These are phyloP conservation scores for Smittia sp. DNA, from an alignment of 2,888 invertebrate species.

Conservation along the genomic window DNA sequence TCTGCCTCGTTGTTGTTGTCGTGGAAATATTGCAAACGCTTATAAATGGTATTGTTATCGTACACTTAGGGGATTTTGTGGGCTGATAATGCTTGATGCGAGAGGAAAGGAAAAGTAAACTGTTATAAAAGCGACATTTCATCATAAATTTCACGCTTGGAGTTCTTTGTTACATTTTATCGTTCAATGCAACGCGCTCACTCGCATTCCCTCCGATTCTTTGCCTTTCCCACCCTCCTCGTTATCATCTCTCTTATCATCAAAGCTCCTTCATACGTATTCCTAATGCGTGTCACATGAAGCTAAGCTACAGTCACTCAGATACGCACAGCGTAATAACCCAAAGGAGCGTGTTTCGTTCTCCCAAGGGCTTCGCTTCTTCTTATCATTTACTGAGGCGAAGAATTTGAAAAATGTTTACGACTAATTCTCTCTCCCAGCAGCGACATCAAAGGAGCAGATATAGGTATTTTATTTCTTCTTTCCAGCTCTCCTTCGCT, in stretches of 20 bases:
- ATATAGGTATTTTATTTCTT: neutral
- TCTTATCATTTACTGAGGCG: neutral
- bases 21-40: neutral
- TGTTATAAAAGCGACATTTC: slow-evolving; percentile 29
- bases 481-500: neutral
- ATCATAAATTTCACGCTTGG: slow-evolving; percentile 23
- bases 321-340: neutral
- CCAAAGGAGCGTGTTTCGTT: neutral
- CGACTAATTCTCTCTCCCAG: neutral
- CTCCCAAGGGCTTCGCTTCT: neutral
- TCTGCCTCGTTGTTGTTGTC: neutral
- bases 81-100: slow-evolving; percentile 5
- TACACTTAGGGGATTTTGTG: slow-evolving; percentile 31
- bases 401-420: neutral
- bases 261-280: neutral
- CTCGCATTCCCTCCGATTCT: no score
- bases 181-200: slow-evolving; percentile 5
- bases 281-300: neutral
- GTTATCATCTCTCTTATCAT: neutral
- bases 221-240: neutral
- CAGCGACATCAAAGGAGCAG: neutral
- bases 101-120: neutral
- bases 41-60: slow-evolving; percentile 6
- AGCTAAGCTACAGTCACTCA: neutral
- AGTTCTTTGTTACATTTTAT: slow-evolving; percentile 7